Evolutionary conservation across 2,797 vertebrate genomes (phyloP), one percentile per base, ranked within the genome.

Genomic region (Helicolenus hilgendorfi): DNA sequence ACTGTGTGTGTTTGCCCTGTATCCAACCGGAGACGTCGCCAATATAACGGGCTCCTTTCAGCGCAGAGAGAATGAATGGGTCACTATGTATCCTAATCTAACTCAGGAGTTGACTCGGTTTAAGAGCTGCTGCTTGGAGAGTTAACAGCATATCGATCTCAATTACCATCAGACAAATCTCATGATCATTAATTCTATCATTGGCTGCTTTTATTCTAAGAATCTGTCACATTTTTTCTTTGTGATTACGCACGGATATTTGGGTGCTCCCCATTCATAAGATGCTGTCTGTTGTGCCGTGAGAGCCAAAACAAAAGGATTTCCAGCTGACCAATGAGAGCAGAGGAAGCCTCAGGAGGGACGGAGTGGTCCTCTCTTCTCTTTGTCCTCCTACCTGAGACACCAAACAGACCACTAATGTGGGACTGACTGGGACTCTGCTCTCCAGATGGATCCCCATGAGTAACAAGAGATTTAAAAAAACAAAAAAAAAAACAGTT

Each of bases 41-140:
- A 71, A 92, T 70, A 96, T 96, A 97, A 96, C 95, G 90, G 94
- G 77, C 86, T 94, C 92, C 91, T 93, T 96, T 96, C 92, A 96
- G 94, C 80, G 80, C 49, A 83, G 76, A 82, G 91, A 83, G 86
- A 83, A 96, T 97, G 96, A 96, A 97, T 95, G 94, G 90, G 31
- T 95, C 91, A 83, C 93, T 96, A 91, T 94, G 89, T 94, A 77
- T 93, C 91, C 92, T 94, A 63, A 89, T 89, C 83, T 35, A 86
- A 91, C 76, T 86, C 76, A 4, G 33, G 84, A 92, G 84, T 87
- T 85, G 33, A 80, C 74, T 85, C 84, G 8, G 89, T 29, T 86
- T 60, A 74, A 70, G 85, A 80, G 73, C 77, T 20, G 63, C 74
- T 45, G 63, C 36, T 27, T 11, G 18, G 0, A 3, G 60, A 38